Evolutionary conservation across 2,888 invertebrate genomes (phyloP), one percentile per base, ranked within the genome.

Genomic region (Oscheius sp.): DNA sequence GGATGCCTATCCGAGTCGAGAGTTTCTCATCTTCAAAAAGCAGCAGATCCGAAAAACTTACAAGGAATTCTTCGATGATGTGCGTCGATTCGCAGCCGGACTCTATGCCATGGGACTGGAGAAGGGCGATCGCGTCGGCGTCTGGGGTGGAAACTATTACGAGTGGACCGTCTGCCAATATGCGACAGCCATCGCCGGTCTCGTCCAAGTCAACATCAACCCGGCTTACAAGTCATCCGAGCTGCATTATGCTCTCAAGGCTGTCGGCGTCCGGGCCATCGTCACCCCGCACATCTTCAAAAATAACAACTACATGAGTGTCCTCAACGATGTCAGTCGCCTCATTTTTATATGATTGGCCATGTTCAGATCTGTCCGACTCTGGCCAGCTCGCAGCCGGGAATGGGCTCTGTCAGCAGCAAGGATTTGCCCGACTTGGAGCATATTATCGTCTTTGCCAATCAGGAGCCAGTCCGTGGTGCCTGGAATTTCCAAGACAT

Each of bases 121-220:
- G 72, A 91, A 89, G 29, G 94, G 94, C 0, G 94, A 95, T 85
- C 89, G 93, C 9, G 87, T 95, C 1, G 94, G 93, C 0, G 90
- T 95, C 18, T 94, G 93, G 93, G 92, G 93, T 0, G 93, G 94
- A 0, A 95, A 94, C 89, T 78, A 80, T 68, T 88, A 92, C 61
- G 93, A 94, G 86, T 95, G 95, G 95, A 91, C 93, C 74, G 83
- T 94, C 0, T 90, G 92, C 0, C 92, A 93, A 88, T 89, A 93
- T 87, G 94, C 93, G 0, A 92, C 93, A 0, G 92, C 93, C 0
- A 91, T 93, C 77, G 91, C 92, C 0, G 95, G 94, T 0, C 89
- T 93, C 0, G 90, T 93, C 21, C 89, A 93, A 89, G 94, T 93
- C 12, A 93, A 92, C 72, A 91, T 95, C 41, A 95, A 95, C 73